Base-by-base conservation (phyloP, 2,797 vertebrate genomes). In the Zalophus californianus region DNA sequence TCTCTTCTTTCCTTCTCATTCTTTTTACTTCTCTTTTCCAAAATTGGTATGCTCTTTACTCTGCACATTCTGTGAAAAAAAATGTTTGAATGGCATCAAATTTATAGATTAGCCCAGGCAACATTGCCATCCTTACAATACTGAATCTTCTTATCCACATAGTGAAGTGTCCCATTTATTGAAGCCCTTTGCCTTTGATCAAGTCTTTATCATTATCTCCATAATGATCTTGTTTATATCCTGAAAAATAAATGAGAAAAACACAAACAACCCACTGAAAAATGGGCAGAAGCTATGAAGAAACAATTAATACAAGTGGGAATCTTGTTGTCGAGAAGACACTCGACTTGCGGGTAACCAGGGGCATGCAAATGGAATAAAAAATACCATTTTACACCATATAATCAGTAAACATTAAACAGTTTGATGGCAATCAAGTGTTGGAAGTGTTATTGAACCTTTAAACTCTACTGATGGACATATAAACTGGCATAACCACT, bases 161-260 rank as follows among this genome's bases (percentile, higher is more conserved):
- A 82, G 56, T 60, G 82, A 50, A 75, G 56, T 7, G 58, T 86
- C 80, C n/a, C 48, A 50, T 86, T 78, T 50, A 32, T 68, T 77
- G 86, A 75, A 52, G 66, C 87, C n/a, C 52, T 82, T 87, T 87
- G 27, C 12, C 27, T 77, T 87, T 50, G 48, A 13, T 78, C 48
- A 88, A 8, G 25, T 54, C 70, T 78, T 83, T 78, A 87, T 62
- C 25, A 21, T 64, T 88, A 79, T 91, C 41, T 72, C 62, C 62
- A 50, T 15, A 78, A 54, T 48, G 23, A 88, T 50, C 14, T 83
- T 84, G 44, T 64, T 48, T 84, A 56, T 62, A 84, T 78, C 48
- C 44, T 84, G 21, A 87, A 72, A 96, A 88, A 62, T 75, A 82
- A 94, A 77, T 54, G 79, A 72, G 88, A 20, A 92, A 91, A 75